Evolutionary conservation across 1,140 invertebrate genomes (phyloP).

Genomic region (Pristionchus pacificus): DNA sequence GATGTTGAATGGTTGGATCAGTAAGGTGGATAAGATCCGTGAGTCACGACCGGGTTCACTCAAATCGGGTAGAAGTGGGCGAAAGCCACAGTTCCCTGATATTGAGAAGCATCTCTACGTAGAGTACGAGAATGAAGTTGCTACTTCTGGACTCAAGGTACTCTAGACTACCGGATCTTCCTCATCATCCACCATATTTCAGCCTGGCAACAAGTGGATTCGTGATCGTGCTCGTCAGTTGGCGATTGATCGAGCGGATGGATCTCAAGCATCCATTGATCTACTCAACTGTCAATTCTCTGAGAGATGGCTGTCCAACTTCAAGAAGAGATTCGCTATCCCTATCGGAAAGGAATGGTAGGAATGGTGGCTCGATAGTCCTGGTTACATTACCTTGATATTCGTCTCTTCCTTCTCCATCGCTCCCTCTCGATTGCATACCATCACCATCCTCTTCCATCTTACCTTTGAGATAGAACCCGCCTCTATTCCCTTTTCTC

Average conservation of each 20-base stretch:
- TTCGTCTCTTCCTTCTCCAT: too few relatives aligned
- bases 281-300: conserved; percentile 45
- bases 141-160: neutral
- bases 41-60: conserved; percentile 42
- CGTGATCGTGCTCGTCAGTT: conserved; percentile 39
- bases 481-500: too few relatives aligned
- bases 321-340: conserved; percentile 43
- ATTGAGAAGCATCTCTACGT: conserved; percentile 43
- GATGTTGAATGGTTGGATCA: conserved; percentile 45
- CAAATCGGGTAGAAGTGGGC: conserved; percentile 40
- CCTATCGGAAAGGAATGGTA: conserved; percentile 16
- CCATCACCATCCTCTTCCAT: too few relatives aligned
- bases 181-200: neutral
- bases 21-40: conserved; percentile 42
- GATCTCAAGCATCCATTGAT: conserved; percentile 20
- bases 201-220: conserved; percentile 40
- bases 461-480: too few relatives aligned
- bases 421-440: too few relatives aligned
- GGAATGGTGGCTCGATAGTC: too few relatives aligned
- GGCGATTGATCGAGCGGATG: conserved; percentile 30
- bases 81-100: conserved; percentile 45
- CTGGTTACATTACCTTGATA: too few relatives aligned
- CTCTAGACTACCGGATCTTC: conserved; percentile 1
- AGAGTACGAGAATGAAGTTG: conserved; percentile 32
- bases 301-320: conserved; percentile 45